A percentile compares a stretch with the other conserved stretches of the same genome.
Evolutionary conservation across 2,113 vertebrate genomes (phyloP).

Genomic region (Illadopsis cleaveri): DNA sequence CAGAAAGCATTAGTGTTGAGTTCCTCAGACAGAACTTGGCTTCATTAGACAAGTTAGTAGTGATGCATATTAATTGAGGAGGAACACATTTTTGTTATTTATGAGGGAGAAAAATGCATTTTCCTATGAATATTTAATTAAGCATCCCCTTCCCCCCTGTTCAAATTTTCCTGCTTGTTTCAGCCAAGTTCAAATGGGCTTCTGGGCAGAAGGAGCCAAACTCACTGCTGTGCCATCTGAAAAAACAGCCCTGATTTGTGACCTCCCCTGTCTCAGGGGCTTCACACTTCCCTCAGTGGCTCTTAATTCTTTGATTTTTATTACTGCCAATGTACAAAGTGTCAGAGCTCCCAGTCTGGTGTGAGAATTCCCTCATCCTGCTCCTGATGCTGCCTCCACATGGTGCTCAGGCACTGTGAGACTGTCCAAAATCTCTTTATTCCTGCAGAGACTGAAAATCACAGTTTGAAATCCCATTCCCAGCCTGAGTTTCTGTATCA

Average conservation of each 20-base stretch:
- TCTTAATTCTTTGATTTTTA: background rate
- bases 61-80: constrained; percentile 31
- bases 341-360: background rate
- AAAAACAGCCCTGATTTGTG: background rate
- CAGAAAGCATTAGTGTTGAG: background rate
- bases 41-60: background rate
- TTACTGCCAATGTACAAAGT: background rate
- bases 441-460: background rate
- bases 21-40: background rate
- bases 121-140: constrained; percentile 13
- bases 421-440: background rate
- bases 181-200: background rate
- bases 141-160: background rate
- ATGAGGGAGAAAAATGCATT: constrained; percentile 12
- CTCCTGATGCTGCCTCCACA: background rate
- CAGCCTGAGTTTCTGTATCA: background rate
- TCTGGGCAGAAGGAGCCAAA: background rate
- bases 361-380: background rate
- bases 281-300: background rate
- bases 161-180: background rate
- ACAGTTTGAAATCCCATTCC: background rate
- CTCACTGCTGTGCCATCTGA: background rate
- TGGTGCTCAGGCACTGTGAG: background rate
- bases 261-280: background rate
- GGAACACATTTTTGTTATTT: constrained; percentile 4